Evolutionary conservation across 53 echinoderm and acorn worm genomes (phyloP).

Genomic region (Paelopatides confundens): DNA sequence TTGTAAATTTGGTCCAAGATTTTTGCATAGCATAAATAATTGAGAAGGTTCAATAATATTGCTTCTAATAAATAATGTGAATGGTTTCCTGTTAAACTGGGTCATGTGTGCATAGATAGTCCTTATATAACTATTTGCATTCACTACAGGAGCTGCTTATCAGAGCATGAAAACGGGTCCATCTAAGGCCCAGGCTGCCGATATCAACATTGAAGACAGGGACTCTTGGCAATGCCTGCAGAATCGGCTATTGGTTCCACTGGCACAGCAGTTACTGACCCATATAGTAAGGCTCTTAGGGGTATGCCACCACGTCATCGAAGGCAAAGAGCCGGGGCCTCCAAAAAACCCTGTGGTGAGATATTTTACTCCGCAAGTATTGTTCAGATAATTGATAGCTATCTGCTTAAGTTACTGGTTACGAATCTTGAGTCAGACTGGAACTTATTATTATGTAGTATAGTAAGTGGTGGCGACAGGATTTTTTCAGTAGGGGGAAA

Average conservation of each 20-base stretch:
- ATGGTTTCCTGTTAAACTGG: too few species aligned
- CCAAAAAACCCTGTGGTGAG: slow-evolving; percentile 27
- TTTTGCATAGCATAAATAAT: too few species aligned
- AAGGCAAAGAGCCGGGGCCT: slow-evolving; percentile 57
- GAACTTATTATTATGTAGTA: too few species aligned
- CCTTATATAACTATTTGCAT: too few species aligned
- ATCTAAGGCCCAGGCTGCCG: slow-evolving; percentile 54
- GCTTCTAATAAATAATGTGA: too few species aligned
- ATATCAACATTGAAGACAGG: slow-evolving; percentile 61
- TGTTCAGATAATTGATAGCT: background rate
- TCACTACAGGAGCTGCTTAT: slow-evolving; percentile 81
- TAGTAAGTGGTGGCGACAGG: too few species aligned
- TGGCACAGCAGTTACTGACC: slow-evolving; percentile 86
- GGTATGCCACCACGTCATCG: slow-evolving; percentile 94
- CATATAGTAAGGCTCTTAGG: slow-evolving; percentile 80
- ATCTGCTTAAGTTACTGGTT: background rate
- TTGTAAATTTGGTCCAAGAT: too few species aligned
- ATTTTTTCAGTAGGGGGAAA: too few species aligned
- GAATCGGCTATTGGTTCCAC: slow-evolving; percentile 86
- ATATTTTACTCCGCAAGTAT: background rate
- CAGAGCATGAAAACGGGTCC: slow-evolving; percentile 77
- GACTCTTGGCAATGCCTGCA: slow-evolving; percentile 85
- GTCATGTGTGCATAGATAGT: too few species aligned
- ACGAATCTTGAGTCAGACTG: too few species aligned
- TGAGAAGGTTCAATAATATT: too few species aligned